Percentiles rank a stretch among this genome's conserved stretches.
Conservation (phyloP, 1,140 invertebrate species). For the Vollenhovia emeryi region DNA sequence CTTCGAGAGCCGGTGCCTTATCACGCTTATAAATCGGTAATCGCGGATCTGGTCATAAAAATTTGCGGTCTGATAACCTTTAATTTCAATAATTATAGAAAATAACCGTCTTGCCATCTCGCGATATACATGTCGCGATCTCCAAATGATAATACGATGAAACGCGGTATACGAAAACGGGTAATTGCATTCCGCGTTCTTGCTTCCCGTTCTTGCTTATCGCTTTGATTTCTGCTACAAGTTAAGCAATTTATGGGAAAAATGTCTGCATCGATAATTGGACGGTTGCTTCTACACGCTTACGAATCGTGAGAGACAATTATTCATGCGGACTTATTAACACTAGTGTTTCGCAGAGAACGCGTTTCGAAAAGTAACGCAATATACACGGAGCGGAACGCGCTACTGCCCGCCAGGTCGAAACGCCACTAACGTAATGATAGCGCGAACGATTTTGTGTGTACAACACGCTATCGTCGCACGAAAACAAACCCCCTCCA, state of each 20-base stretch:
- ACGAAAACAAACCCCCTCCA: not conserved
- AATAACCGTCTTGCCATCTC: not conserved
- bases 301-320: not conserved
- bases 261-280: not conserved
- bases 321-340: not conserved
- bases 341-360: not conserved
- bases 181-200: not conserved
- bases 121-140: not conserved
- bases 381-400: not conserved
- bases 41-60: not conserved
- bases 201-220: not conserved
- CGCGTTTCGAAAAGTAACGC: not conserved
- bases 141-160: not conserved
- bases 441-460: not conserved
- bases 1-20: not conserved
- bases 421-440: not conserved
- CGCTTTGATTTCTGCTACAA: not conserved
- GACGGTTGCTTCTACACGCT: not conserved
- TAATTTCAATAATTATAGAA: constrained; percentile 17
- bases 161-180: not conserved
- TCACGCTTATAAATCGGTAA: not conserved
- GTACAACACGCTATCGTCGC: not conserved
- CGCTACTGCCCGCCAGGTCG: not conserved
- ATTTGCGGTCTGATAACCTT: not conserved
- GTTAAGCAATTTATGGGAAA: not conserved